Percentiles rank a stretch among this genome's conserved stretches.
Conservation (phyloP, 1,140 invertebrate species). For the Nylanderia fulva region DNA sequence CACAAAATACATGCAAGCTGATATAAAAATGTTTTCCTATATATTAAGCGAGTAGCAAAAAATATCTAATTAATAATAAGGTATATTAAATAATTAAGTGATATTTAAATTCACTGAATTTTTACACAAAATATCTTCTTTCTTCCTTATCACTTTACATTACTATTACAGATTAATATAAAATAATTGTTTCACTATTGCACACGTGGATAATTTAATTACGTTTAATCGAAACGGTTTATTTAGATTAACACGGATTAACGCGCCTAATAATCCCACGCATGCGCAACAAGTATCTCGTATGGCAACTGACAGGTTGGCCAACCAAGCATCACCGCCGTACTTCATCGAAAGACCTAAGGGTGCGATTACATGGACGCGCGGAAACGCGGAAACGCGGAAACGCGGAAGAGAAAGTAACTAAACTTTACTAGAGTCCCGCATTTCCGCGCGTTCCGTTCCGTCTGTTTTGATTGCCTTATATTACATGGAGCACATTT, state of each 20-base stretch:
- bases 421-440: no score
- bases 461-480: no score
- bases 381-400: no score
- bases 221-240: not conserved
- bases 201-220: not conserved
- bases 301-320: not conserved
- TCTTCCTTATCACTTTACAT: not conserved
- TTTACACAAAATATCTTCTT: not conserved
- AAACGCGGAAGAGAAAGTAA: no score
- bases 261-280: not conserved
- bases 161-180: not conserved
- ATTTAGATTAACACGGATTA: not conserved
- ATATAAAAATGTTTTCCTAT: not conserved
- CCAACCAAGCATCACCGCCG: no score
- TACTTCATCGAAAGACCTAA: no score
- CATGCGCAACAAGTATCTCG: not conserved
- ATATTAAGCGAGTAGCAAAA: constrained; percentile 6
- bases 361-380: no score
- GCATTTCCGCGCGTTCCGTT: no score
- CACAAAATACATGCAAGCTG: not conserved
- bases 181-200: not conserved
- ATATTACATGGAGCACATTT: no score
- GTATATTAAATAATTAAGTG: not conserved
- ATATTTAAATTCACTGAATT: not conserved
- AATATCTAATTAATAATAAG: not conserved